Evolutionary conservation across 2,888 invertebrate species (phyloP).

Genomic region (Mythimna impura): DNA sequence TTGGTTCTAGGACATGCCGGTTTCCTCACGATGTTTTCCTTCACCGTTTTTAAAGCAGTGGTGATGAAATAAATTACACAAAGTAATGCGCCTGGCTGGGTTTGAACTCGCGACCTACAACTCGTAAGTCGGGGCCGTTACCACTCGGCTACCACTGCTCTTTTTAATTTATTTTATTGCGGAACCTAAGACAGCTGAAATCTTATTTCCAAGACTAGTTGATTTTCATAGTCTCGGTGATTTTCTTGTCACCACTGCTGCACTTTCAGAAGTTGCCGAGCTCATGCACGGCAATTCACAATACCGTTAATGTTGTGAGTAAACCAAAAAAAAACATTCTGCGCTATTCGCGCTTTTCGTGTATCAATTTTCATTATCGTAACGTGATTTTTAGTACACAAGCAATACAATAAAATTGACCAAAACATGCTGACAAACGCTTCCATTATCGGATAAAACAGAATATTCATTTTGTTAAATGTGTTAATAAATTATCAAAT

Average conservation of each 20-base stretch:
- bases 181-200: too few species aligned
- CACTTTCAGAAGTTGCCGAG: neutral
- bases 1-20: too few species aligned
- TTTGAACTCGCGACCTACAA: too few species aligned
- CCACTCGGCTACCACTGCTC: too few species aligned
- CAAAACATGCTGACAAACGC: neutral
- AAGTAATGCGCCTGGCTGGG: too few species aligned
- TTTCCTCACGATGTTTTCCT: too few species aligned
- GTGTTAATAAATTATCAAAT: conserved; percentile 36
- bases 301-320: too few species aligned
- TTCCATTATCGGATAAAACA: conserved; percentile 26
- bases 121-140: too few species aligned
- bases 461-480: conserved; percentile 1
- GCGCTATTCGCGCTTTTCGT: neutral
- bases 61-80: too few species aligned
- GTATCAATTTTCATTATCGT: too few species aligned
- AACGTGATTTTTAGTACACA: neutral
- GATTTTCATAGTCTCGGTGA: neutral
- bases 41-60: too few species aligned
- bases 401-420: neutral
- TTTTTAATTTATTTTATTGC: too few species aligned
- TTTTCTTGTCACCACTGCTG: neutral
- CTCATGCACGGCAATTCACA: neutral
- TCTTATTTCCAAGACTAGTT: neutral
- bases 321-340: neutral